A percentile compares a stretch with the other conserved stretches of the same genome.
Evolutionary conservation across 1,140 invertebrate species (phyloP).

Genomic region (Drosophila pandora): DNA sequence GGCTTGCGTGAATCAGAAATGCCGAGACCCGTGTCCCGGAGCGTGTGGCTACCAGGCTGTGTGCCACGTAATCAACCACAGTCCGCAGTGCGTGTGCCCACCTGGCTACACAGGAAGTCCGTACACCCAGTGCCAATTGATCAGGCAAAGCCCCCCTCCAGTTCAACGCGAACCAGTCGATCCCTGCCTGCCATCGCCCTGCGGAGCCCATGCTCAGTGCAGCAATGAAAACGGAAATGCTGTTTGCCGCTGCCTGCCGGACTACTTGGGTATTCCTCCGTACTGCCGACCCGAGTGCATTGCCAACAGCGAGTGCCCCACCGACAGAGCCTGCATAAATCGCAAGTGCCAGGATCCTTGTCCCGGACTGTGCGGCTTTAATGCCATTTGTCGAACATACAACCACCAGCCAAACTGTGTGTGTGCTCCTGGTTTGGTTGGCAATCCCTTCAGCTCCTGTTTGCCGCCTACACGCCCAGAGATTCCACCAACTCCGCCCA

Average conservation of each 20-base stretch:
- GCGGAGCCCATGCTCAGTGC: conserved; percentile 90
- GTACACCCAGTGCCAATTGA: conserved; percentile 88
- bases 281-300: conserved; percentile 89
- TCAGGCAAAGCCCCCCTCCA: conserved; percentile 87
- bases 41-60: conserved; percentile 88
- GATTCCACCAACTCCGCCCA: conserved; percentile 50
- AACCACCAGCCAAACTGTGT: conserved; percentile 88
- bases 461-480: conserved; percentile 84
- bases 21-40: conserved; percentile 86
- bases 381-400: conserved; percentile 87
- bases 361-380: conserved; percentile 86
- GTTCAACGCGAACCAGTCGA: conserved; percentile 89
- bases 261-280: conserved; percentile 87
- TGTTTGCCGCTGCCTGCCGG: conserved; percentile 88
- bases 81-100: conserved; percentile 91
- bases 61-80: conserved; percentile 92
- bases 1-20: conserved; percentile 86
- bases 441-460: conserved; percentile 88
- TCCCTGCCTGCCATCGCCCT: conserved; percentile 89
- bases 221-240: conserved; percentile 87
- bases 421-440: conserved; percentile 88
- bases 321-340: conserved; percentile 88
- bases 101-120: conserved; percentile 89
- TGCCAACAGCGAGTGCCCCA: conserved; percentile 87
- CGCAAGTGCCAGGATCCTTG: conserved; percentile 87